Conservation (phyloP, 2,888 invertebrate species). For the Stenichneumon culpator region DNA sequence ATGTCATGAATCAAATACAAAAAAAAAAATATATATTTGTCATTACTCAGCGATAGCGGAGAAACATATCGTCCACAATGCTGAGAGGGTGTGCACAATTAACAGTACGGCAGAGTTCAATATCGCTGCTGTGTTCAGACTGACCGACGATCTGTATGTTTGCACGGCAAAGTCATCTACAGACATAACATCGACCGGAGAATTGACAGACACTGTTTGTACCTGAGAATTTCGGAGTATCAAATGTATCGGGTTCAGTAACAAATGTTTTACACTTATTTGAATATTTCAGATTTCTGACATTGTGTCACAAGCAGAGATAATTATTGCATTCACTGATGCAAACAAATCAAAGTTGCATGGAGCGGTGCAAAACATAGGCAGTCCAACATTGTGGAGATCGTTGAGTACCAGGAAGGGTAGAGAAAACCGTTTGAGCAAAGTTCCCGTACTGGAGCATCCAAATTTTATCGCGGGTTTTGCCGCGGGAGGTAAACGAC, state of each 20-base stretch:
- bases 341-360: conserved; percentile 78
- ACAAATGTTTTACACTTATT: neutral
- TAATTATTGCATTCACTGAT: conserved; percentile 75
- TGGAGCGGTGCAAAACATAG: conserved; percentile 66
- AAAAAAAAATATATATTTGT: conserved; percentile 10
- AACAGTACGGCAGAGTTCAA: conserved; percentile 72
- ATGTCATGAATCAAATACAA: neutral
- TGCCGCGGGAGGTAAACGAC: conserved; percentile 80
- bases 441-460: conserved; percentile 75
- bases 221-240: neutral
- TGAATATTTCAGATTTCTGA: conserved; percentile 77
- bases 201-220: conserved; percentile 77
- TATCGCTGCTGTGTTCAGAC: conserved; percentile 75
- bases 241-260: neutral
- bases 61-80: conserved; percentile 70
- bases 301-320: conserved; percentile 74
- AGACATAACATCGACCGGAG: conserved; percentile 77
- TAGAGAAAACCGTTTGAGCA: conserved; percentile 39
- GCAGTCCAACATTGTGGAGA: conserved; percentile 76
- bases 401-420: conserved; percentile 75
- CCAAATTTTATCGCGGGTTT: conserved; percentile 82
- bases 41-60: conserved; percentile 74
- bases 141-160: conserved; percentile 74
- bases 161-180: conserved; percentile 76
- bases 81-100: conserved; percentile 76